Evolutionary conservation across 2,113 vertebrate genomes (phyloP), one percentile per base, ranked within the genome.

Genomic region (Hoplias malabaricus): DNA sequence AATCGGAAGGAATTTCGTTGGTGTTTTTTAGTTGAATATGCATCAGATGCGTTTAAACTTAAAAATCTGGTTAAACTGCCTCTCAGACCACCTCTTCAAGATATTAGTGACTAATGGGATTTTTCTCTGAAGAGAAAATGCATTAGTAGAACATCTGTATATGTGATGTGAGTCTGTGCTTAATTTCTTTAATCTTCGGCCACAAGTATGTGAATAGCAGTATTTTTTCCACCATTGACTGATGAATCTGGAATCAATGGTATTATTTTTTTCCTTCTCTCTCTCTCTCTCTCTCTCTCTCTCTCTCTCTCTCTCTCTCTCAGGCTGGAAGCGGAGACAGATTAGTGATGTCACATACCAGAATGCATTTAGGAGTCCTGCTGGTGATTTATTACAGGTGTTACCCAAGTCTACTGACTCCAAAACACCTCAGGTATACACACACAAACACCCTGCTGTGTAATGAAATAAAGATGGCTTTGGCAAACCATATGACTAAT

Each of bases 261-360:
- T n/a, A n/a, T n/a, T n/a, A n/a, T n/a, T n/a, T n/a, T n/a, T 21
- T 42, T 27, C 13, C n/a, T 11, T 38, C 16, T 42, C 6, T 10
- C 46, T 65, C 8, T 12, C 36, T 70, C 25, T 65, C 40, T 71
- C n/a, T 19, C 11, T 48, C 29, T 78, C 36, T 53, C 46, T 66
- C n/a, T 71, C 36, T 79, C 14, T 73, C 13, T 63, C 14, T 56
- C 21, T 16, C 31, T 57, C 3, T 56, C 70, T 66, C 33, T 27
- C 81, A 92, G 91, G 82, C 1, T 89, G 87, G 86, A 85, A 74
- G 43, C 83, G 85, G 71, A 89, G 91, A 69, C 94, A 95, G 77
- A 89, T 93, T 85, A 96, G 90, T 1, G 89, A 94, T 9, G 78
- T 88, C 38, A 84, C 86, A 0, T 86, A 88, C 68, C 87, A 92